Evolutionary conservation across 2,797 vertebrate species (phyloP).

Genomic region (Pseudomugil tenellus): DNA sequence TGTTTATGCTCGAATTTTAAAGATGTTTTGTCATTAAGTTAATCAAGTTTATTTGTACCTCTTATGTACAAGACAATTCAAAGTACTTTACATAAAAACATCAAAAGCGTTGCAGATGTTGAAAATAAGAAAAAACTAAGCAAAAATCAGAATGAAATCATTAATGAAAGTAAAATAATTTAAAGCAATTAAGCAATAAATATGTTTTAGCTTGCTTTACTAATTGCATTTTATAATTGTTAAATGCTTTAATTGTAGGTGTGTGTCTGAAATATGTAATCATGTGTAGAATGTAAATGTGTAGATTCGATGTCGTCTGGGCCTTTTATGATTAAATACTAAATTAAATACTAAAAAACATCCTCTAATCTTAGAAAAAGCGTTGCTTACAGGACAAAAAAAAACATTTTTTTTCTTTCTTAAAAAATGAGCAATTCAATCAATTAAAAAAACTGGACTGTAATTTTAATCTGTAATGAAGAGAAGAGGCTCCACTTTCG

Average conservation of each 20-base stretch:
- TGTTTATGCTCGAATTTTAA: no score
- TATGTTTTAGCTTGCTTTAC: background rate
- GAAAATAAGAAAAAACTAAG: no score
- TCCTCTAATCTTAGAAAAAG: background rate
- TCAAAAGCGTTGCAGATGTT: no score
- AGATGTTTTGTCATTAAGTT: no score
- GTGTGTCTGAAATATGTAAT: background rate
- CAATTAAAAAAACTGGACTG: background rate
- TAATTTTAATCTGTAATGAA: background rate
- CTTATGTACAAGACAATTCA: no score
- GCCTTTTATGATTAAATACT: background rate
- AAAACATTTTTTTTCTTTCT: no score
- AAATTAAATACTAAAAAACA: background rate
- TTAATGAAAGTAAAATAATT: no score
- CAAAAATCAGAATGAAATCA: no score
- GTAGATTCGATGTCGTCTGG: background rate
- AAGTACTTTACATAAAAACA: no score
- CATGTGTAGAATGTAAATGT: background rate
- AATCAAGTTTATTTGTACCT: no score
- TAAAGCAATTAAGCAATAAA: background rate
- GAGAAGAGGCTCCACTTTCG: constrained; percentile 3
- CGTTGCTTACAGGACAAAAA: background rate
- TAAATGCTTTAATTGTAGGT: background rate
- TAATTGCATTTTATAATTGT: background rate
- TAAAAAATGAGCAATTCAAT: background rate